Conservation (phyloP, 2,113 vertebrate genomes). For the Sisor rabdophorus region DNA sequence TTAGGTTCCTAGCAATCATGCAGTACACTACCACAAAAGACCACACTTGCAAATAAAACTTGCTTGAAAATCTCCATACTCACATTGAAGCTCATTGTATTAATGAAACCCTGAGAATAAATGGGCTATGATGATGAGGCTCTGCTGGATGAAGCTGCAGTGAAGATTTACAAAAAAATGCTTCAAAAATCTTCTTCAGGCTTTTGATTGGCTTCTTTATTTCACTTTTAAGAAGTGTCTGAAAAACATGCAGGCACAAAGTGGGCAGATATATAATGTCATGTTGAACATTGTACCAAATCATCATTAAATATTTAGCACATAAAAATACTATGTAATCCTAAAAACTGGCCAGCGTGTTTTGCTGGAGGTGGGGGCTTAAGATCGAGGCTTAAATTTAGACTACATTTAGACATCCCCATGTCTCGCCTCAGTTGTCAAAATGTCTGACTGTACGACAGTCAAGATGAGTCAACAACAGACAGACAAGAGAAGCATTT, state of each 20-base stretch:
- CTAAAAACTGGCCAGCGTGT: not conserved
- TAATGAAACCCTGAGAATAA: slow-evolving; percentile 29
- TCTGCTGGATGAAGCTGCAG: slow-evolving; percentile 43
- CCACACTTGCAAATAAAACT: slow-evolving; percentile 28
- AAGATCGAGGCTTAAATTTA: slow-evolving; percentile 8
- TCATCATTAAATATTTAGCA: slow-evolving; percentile 15
- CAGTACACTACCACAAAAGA: slow-evolving; percentile 21
- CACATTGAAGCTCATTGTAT: slow-evolving; percentile 26
- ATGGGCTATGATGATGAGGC: slow-evolving; percentile 40
- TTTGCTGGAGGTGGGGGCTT: slow-evolving; percentile 19
- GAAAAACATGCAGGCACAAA: slow-evolving; percentile 58
- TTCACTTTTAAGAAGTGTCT: slow-evolving; percentile 63
- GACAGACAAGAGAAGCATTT: no score
- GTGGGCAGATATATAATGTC: slow-evolving; percentile 32
- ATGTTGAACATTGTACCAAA: slow-evolving; percentile 28
- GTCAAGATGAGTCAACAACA: no score
- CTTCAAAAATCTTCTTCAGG: slow-evolving; percentile 42
- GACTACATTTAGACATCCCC: no score
- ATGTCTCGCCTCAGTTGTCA: no score
- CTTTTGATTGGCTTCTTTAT: slow-evolving; percentile 74
- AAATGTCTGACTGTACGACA: no score
- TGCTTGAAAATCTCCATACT: slow-evolving; percentile 18
- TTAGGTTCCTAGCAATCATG: slow-evolving; percentile 11
- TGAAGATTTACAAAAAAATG: slow-evolving; percentile 33
- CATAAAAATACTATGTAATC: slow-evolving; percentile 13